Conservation (phyloP, 1,140 invertebrate genomes). For the Anastrepha obliqua region DNA sequence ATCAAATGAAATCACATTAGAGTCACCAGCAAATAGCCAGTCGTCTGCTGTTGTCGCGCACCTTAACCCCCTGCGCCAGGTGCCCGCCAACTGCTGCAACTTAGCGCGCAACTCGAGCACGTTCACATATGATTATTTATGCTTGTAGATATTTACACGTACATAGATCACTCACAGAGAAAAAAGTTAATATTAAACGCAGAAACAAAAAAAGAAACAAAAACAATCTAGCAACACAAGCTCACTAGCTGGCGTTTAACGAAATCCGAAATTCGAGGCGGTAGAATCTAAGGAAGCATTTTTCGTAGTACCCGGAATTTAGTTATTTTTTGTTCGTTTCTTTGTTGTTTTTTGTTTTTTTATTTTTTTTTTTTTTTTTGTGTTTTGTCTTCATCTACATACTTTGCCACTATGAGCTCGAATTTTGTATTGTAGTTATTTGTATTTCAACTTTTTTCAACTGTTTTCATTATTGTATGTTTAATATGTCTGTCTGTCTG, state of each 20-base stretch:
- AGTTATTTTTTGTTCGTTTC: background rate
- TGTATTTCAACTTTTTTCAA: constrained; percentile 8
- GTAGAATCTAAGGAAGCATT: constrained; percentile 49
- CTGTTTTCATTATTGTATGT: background rate
- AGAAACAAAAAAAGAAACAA: constrained; percentile 4
- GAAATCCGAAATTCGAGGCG: constrained; percentile 46
- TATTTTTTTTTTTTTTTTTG: background rate
- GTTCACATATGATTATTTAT: constrained; percentile 52
- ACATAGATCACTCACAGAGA: constrained; percentile 4
- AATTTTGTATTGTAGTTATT: constrained; percentile 25
- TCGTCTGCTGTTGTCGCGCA: background rate
- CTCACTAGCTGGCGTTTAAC: constrained; percentile 39
- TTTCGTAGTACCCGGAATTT: constrained; percentile 50
- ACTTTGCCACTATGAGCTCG: constrained; percentile 19
- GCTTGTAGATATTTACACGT: constrained; percentile 43
- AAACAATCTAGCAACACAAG: constrained; percentile 14
- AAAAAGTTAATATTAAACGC: background rate
- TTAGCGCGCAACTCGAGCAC: constrained; percentile 33
- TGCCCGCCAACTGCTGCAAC: background rate
- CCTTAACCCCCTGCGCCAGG: background rate
- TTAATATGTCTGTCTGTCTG: background rate
- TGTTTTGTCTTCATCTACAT: constrained; percentile 46
- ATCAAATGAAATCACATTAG: constrained; percentile 34
- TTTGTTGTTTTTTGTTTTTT: background rate
- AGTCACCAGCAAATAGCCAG: background rate